A percentile compares a stretch with the other conserved stretches of the same genome.
Evolutionary conservation across 2,797 vertebrate genomes (phyloP).

Genomic region (Sylvia borin): DNA sequence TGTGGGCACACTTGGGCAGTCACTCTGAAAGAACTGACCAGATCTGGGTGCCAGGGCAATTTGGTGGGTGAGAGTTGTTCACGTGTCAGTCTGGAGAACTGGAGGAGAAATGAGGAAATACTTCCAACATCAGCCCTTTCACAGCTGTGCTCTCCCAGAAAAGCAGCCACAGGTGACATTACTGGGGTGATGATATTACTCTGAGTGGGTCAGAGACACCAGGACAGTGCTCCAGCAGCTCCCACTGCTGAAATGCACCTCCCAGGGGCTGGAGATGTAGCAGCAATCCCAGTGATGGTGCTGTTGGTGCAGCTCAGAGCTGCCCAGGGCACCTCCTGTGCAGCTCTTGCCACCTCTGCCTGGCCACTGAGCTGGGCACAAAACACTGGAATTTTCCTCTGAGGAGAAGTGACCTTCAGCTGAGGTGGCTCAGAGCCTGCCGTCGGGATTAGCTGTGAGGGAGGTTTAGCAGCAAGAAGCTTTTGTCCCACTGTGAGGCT

Average conservation of each 20-base stretch:
- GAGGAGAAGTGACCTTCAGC: conserved; percentile 23
- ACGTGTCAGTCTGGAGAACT: fast-evolving
- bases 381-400: conserved; percentile 60
- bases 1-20: not conserved
- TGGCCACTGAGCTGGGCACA: not conserved
- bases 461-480: conserved; percentile 30
- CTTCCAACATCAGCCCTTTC: not conserved
- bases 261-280: not conserved
- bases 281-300: not conserved
- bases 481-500: conserved; percentile 50
- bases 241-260: not conserved
- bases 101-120: not conserved
- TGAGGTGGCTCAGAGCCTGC: conserved; percentile 40
- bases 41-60: not conserved
- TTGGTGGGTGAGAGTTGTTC: not conserved
- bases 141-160: not conserved
- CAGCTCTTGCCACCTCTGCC: not conserved
- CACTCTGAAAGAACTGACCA: not conserved
- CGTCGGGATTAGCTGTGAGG: not conserved
- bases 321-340: not conserved
- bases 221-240: not conserved
- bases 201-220: not conserved
- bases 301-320: not conserved
- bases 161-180: not conserved
- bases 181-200: not conserved